Evolutionary conservation across 2,888 invertebrate species (phyloP).

Genomic region (Drosophila meridionalis): DNA sequence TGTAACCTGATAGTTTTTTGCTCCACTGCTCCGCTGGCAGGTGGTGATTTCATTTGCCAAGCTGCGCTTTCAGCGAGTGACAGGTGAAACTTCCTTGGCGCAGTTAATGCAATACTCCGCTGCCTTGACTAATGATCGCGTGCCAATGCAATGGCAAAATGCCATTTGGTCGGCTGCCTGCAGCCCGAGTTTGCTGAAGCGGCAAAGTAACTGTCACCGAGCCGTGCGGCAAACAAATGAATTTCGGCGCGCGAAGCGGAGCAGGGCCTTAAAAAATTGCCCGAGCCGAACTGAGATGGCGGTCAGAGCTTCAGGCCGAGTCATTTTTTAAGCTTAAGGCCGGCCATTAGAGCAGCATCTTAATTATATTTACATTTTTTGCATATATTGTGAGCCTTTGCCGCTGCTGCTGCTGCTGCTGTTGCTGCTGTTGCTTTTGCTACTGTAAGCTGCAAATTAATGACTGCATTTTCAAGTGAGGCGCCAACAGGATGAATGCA

Average conservation of each 20-base stretch:
- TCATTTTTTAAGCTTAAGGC: conserved; percentile 63
- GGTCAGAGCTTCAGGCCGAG: conserved; percentile 20
- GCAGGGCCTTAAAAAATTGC: conserved; percentile 43
- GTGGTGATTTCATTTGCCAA: conserved; percentile 50
- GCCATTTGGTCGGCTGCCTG: conserved; percentile 39
- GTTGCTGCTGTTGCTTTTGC: conserved; percentile 18
- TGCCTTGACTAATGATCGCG: conserved; percentile 79
- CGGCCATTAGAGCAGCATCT: conserved; percentile 48
- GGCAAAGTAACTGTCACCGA: conserved; percentile 39
- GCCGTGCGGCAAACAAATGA: conserved; percentile 61
- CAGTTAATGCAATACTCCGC: conserved; percentile 22
- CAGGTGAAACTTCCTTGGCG: conserved; percentile 26
- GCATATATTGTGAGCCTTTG: conserved; percentile 48
- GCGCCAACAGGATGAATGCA: conserved; percentile 48
- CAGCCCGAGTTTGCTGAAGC: conserved; percentile 15
- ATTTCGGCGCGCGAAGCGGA: conserved; percentile 33
- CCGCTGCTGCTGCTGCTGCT: conserved; percentile 13
- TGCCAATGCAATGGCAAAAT: conserved; percentile 66
- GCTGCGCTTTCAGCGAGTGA: conserved; percentile 61
- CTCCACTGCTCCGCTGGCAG: conserved; percentile 14
- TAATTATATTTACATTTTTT: conserved; percentile 68
- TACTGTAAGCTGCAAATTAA: conserved; percentile 73
- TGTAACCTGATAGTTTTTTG: not conserved
- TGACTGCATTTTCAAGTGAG: conserved; percentile 70
- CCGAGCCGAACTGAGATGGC: not conserved